Evolutionary conservation across 2,888 invertebrate species (phyloP), one percentile per base, ranked within the genome.

Genomic region (Tinea trinotella): DNA sequence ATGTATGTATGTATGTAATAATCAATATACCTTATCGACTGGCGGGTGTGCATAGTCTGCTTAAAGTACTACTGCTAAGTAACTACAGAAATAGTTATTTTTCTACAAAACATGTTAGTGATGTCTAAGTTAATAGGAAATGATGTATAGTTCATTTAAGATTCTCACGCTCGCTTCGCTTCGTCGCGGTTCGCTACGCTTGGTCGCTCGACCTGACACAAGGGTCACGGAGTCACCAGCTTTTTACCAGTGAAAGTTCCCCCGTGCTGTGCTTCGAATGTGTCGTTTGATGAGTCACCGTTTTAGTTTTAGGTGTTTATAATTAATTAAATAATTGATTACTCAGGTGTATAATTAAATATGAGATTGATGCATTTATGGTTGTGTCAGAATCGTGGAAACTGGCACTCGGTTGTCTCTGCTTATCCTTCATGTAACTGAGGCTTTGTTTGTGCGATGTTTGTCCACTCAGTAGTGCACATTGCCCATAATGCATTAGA

Each of bases 201-300:
- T 24, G 50, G 50, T 50, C 50, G 50, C 50, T 12, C 50, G 50
- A 50, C 24, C 50, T 24, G 50, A 50, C 50, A 50, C 22, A 19
- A 50, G 24, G 48, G 50, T 50, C 50, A 50, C n/a, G 24, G 13
- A 19, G 40, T 40, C 20, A 48, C 20, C n/a, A 3, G 18, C 20
- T 48, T 50, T 50, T 50, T 50, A 24, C 50, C 15, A 50, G 50
- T 24, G 24, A 50, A 50, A 50, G 50, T 46, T 46, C 13, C 40
- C 13, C 15, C 7, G 30, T 40, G n/a, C 40, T 40, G 40, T 40
- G 7, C n/a, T 30, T 40, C 10, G 13, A 40, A n/a, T n/a, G 12
- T 40, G 40, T 40, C 40, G 13, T 40, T 4, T 40, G 40, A 40
- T 40, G 40, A 30, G 30, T 30, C 30, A 7, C 30, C 9, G n/a